Evolutionary conservation across 2,888 invertebrate species (phyloP).

Genomic region (Tachina lurida): DNA sequence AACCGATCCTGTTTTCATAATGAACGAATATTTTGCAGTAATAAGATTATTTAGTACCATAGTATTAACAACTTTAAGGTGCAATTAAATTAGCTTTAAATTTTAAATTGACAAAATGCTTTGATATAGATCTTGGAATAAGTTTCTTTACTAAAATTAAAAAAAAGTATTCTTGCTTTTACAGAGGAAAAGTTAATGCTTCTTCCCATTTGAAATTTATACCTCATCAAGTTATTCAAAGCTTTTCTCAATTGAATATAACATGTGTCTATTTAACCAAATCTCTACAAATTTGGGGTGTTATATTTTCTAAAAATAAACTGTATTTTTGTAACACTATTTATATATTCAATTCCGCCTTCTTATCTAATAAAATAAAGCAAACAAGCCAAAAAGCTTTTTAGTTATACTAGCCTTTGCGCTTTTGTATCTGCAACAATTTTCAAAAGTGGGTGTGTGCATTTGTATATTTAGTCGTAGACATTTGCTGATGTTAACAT

Average conservation of each 20-base stretch:
- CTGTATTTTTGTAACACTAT: conserved; percentile 24
- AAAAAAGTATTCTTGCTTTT: too few species aligned
- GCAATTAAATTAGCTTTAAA: too few species aligned
- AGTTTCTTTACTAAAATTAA: too few species aligned
- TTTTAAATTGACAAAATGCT: too few species aligned
- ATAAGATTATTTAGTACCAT: too few species aligned
- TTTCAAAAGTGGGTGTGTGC: conserved; percentile 13
- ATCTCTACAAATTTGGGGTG: conserved; percentile 27
- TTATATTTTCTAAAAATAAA: conserved; percentile 18
- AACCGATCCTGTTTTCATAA: too few species aligned
- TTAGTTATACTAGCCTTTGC: background rate
- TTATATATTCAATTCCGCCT: conserved; percentile 26
- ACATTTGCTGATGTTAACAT: conserved; percentile 49
- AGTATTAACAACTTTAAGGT: too few species aligned
- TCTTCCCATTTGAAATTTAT: background rate
- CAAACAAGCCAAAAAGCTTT: background rate
- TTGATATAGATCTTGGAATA: too few species aligned
- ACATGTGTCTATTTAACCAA: conserved; percentile 31
- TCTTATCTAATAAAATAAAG: background rate
- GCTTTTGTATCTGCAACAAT: background rate
- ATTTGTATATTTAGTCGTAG: conserved; percentile 16
- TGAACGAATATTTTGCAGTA: too few species aligned
- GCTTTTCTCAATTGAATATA: conserved; percentile 30
- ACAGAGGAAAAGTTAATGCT: too few species aligned
- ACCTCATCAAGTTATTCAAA: conserved; percentile 1